Base-by-base conservation (phyloP, 2,113 vertebrate species). In the Pelvicachromis taeniatus region DNA sequence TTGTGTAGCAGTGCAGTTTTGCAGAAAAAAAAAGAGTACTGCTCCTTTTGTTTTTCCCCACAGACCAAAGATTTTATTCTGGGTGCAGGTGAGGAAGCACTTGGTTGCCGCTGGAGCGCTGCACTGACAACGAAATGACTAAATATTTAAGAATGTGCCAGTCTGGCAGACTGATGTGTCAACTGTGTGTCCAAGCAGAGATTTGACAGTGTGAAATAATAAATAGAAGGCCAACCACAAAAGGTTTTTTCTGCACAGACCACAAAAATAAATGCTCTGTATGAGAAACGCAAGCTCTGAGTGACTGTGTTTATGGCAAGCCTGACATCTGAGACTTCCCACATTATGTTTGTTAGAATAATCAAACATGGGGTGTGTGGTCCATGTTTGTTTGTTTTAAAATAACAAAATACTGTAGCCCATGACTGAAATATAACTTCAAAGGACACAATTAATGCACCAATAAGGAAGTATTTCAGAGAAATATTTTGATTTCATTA, bases 11-110 rank as follows among this genome's bases (percentile, higher is more conserved):
- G 38, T 59, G 17, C 21, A 23, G 61, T 58, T 79, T 26, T 48
- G 61, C 84, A 79, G 17, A n/a, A 31, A n/a, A 31, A 61, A 35
- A 63, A 23, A 29, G 13, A 33, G 16, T 35, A 19, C 65, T 14
- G 78, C n/a, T 59, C 11, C 31, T 75, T 68, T 80, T 55, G 53
- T 52, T 63, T 78, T 85, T 53, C 85, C 85, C 81, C 87, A 80
- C 45, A 77, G 31, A 50, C 16, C 42, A 65, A 59, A 23, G 45
- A 79, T 77, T 56, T 10, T 87, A 81, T 91, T 93, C 85, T 83
- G 53, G 45, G 50, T 84, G 68, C 45, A 79, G 65, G 58, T 77
- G 35, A 50, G 17, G 23, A 45, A 58, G 56, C 38, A 29, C 53
- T 42, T 4, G 63, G 77, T 17, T 45, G 11, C 77, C 77, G 65